phyloP scores from a whole-genome alignment of 1,140 invertebrate species.

The Agrilus planipennis region DNA sequence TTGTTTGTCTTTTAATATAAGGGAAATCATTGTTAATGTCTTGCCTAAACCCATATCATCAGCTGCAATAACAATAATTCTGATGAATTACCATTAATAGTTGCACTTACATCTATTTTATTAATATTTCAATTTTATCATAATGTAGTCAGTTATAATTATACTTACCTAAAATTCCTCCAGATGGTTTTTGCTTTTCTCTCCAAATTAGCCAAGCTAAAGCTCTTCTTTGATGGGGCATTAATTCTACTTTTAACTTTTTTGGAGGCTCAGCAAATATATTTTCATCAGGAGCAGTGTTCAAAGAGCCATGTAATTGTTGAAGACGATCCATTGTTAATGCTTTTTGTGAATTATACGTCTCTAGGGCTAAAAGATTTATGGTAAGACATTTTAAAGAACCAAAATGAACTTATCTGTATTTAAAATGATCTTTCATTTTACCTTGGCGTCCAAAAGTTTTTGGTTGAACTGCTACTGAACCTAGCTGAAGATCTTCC shows the following conservation, averaged over 20 bases:
- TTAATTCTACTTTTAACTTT: slow-evolving; percentile 54
- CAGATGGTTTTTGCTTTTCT: slow-evolving; percentile 68
- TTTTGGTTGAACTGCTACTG: slow-evolving; percentile 37
- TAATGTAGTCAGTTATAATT: slow-evolving; percentile 3
- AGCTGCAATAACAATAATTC: slow-evolving; percentile 40
- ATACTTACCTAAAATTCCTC: slow-evolving; percentile 50
- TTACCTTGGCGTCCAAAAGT: slow-evolving; percentile 39
- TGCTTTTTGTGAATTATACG: slow-evolving; percentile 46
- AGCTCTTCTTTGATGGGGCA: slow-evolving; percentile 80
- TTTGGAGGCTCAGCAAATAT: slow-evolving; percentile 46
- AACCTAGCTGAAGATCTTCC: slow-evolving; percentile 39
- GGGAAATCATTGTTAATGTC: slow-evolving; percentile 83
- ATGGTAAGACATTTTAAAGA: slow-evolving; percentile 4
- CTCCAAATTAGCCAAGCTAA: slow-evolving; percentile 83
- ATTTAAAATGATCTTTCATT: not conserved
- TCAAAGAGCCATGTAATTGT: slow-evolving; percentile 59
- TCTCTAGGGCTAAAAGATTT: slow-evolving; percentile 41
- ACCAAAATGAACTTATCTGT: slow-evolving; percentile 4
- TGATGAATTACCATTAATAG: slow-evolving; percentile 1
- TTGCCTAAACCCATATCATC: slow-evolving; percentile 95
- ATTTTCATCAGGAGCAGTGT: slow-evolving; percentile 48
- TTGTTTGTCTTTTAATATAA: slow-evolving; percentile 43
- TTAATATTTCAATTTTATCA: not conserved
- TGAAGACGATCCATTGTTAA: slow-evolving; percentile 60
- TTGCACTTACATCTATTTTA: not conserved